Base-by-base conservation (phyloP, 2,888 invertebrate species). In the Ophion costatus region DNA sequence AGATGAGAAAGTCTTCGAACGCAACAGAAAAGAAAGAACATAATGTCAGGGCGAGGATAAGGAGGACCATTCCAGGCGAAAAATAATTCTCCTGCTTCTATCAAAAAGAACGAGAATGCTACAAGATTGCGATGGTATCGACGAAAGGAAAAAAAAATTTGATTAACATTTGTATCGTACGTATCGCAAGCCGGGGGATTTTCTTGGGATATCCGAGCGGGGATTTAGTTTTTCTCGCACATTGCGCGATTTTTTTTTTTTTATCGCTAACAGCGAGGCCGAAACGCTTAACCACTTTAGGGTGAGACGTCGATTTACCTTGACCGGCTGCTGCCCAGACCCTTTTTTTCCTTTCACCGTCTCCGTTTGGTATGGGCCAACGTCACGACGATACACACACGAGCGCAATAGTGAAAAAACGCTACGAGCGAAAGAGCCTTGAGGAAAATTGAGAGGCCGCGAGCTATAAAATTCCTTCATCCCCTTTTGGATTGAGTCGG, bases 251-350 rank as follows among this genome's bases (percentile, higher is more conserved):
- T 2, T 70, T 20, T 78, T 51, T 2, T 70, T 20, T 78, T 59
- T 20, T 11, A 42, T 29, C 22, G 67, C 63, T 61, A 83, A 64
- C 5, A 71, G 70, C 69, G 59, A 77, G 67, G 73, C 59, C 61
- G 67, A 73, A 79, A 80, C 64, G 84, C 76, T 77, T 80, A 80
- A 84, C 76, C 63, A 77, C 84, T 80, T 77, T 73, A 74, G 73
- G 80, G 76, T n/a, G 29, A 61, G 80, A 84, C 69, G 76, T 84
- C 73, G 67, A 80, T 84, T 84, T 80, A 80, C 84, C 80, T 84
- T 84, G 84, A 80, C 84, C 84, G 80, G 71, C 73, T 73, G 61
- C 45, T 11, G 74, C 69, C 70, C 76, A 67, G 77, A 76, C 61
- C 80, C 79, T 51, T 79, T 74, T 78, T 76, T 80, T 77, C 56